phyloP scores from a whole-genome alignment of 2,888 invertebrate species.

The Tuta absoluta region DNA sequence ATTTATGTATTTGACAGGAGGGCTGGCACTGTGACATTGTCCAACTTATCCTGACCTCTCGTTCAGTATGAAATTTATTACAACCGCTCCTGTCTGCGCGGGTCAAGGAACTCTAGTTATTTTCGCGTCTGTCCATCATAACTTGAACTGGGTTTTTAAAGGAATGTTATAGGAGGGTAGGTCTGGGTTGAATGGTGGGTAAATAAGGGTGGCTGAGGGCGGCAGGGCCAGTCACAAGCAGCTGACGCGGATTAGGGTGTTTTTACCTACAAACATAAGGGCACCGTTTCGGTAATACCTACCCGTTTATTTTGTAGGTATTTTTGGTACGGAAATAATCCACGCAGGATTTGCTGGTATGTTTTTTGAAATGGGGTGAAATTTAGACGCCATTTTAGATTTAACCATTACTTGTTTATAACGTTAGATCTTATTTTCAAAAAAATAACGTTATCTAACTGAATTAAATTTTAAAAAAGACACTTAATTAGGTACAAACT shows the following conservation, averaged over 20 bases:
- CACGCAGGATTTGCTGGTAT: not conserved
- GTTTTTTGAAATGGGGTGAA: not conserved
- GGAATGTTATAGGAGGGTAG: slow-evolving; percentile 41
- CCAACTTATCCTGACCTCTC: slow-evolving; percentile 47
- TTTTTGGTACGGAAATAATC: slow-evolving; percentile 7
- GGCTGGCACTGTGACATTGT: slow-evolving; percentile 43
- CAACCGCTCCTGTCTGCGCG: no score
- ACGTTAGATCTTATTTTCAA: no score
- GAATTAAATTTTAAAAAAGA: no score
- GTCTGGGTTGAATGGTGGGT: slow-evolving; percentile 51
- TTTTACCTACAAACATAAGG: slow-evolving; percentile 71
- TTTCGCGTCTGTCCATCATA: slow-evolving; percentile 45
- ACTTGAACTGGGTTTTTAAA: slow-evolving; percentile 47
- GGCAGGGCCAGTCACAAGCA: slow-evolving; percentile 73
- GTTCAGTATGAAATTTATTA: slow-evolving; percentile 25
- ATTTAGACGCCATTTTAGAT: not conserved
- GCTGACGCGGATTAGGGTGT: slow-evolving; percentile 79
- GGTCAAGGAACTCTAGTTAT: slow-evolving; percentile 48
- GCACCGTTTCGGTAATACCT: slow-evolving; percentile 35
- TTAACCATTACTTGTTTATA: not conserved
- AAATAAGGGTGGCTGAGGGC: slow-evolving; percentile 61
- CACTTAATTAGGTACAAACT: no score
- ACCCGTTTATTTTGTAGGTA: slow-evolving; percentile 22
- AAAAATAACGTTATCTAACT: no score
- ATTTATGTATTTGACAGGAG: slow-evolving; percentile 72